Evolutionary conservation across 2,113 vertebrate species (phyloP).

Genomic region (Kryptolebias marmoratus): DNA sequence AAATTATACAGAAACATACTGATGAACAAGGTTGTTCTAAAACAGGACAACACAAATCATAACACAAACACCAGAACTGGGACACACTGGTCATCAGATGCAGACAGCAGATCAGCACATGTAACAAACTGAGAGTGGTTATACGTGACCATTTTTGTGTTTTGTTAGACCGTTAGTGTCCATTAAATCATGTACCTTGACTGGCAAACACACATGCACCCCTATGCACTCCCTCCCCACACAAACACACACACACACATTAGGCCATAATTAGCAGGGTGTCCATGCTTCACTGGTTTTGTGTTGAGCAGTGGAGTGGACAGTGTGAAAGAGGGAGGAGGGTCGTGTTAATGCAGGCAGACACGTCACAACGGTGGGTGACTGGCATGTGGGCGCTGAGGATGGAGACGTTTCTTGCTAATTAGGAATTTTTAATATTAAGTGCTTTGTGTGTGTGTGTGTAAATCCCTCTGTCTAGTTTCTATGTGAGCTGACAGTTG

Average conservation of each 20-base stretch:
- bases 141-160: conserved; percentile 49
- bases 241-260: conserved; percentile 15
- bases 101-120: conserved; percentile 25
- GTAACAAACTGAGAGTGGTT: conserved; percentile 49
- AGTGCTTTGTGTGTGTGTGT: conserved; percentile 37
- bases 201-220: not conserved
- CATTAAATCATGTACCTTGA: conserved; percentile 58
- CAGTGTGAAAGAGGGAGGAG: conserved; percentile 46
- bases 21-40: no score
- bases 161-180: conserved; percentile 43
- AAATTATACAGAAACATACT: no score
- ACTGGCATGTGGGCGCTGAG: conserved; percentile 41
- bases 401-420: conserved; percentile 56
- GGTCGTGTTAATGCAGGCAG: conserved; percentile 47
- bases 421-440: conserved; percentile 73
- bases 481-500: conserved; percentile 8
- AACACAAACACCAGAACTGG: not conserved
- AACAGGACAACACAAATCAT: no score
- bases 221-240: conserved; percentile 12
- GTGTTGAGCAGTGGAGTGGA: conserved; percentile 66
- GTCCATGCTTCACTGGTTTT: conserved; percentile 60
- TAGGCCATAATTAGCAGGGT: conserved; percentile 63
- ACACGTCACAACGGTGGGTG: conserved; percentile 42
- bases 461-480: conserved; percentile 15
- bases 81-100: conserved; percentile 24